Evolutionary conservation across 2,797 vertebrate species (phyloP), one percentile per base, ranked within the genome.

Genomic region (Avahi laniger): DNA sequence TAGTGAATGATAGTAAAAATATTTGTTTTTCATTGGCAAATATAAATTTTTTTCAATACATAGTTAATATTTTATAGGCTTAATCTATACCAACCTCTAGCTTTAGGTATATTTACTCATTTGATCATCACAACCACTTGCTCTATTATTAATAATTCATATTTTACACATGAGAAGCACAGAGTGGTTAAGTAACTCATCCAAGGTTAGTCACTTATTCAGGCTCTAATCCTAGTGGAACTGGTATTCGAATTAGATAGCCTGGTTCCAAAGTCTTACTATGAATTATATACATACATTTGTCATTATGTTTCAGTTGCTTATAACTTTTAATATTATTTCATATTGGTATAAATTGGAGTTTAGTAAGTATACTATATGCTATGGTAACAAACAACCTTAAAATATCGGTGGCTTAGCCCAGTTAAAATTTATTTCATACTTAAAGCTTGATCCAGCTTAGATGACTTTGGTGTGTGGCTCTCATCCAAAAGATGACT

Each of bases 401-500:
- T 65, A 41, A 92, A 59, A 78, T 59, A 76, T 69, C 24, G 61
- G 54, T 75, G 28, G 59, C 48, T 92, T 96, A 41, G 59, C 46
- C 65, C 26, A 82, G 13, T 30, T 50, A n/a, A 63, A 90, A 61
- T 80, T 95, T 67, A 86, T 86, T 89, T 96, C 38, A 33, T 69
- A 59, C 7, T 91, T 46, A 41, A 63, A 91, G 38, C 89, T 83
- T 89, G 54, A 54, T 48, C 35, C 92, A 65, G 33, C 26, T 91
- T 70, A 43, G 65, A 82, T 93, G 86, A 63, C 92, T 82, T 82
- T 91, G n/a, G 63, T 59, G 7, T 86, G 46, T 76, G 93, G 90
- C 87, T 93, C 2, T 82, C 33, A 59, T 93, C 92, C 89, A 94
- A 85, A 93, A 75, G 79, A 89, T 94, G 95, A 93, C 92, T 94